Evolutionary conservation across 2,888 invertebrate species (phyloP), one percentile per base, ranked within the genome.

Genomic region (Lochmaea crataegi): DNA sequence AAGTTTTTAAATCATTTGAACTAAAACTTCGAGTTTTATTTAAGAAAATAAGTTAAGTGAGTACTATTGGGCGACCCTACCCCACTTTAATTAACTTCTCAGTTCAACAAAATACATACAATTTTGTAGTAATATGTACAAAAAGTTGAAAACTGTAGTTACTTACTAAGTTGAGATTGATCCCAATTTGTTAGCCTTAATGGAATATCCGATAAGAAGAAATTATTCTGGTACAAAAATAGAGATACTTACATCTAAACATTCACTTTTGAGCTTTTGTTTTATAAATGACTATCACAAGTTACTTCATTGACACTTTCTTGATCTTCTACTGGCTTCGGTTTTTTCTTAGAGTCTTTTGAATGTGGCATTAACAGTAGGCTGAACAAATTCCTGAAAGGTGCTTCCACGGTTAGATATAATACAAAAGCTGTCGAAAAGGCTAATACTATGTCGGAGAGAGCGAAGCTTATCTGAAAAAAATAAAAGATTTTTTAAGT

Each of bases 331-430:
- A 72, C 26, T 64, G 68, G 64, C 65, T 76, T 56, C 11, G 56
- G 41, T 48, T 75, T 65, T 18, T 68, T 11, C 53, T 76, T 67
- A 65, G 67, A 73, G 57, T 75, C 38, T n/a, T 65, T 53, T 64
- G 71, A 71, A 42, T 69, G 75, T 1, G 83, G 81, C 45, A 78
- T 76, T 51, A 85, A 74, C 12, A 85, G 63, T 38, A 84, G 76
- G 11, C 81, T 78, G 16, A 90, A 83, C 0, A 91, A 81, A 63
- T 89, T 90, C 72, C 89, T 88, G 7, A 88, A 83, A 0, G 91
- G 91, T 1, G 89, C 90, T 82, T 91, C 91, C 1, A 88, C 87
- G 0, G 89, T 76, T 1, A 91, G 82, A 86, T 90, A 90, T 1
- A 91, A 81, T 0, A 89, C 66, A 0, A 90, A 83, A 0, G 90